These are phyloP conservation scores for Parnassius orleans DNA, from an alignment of 2,888 invertebrate species.

Conservation along the genomic window DNA sequence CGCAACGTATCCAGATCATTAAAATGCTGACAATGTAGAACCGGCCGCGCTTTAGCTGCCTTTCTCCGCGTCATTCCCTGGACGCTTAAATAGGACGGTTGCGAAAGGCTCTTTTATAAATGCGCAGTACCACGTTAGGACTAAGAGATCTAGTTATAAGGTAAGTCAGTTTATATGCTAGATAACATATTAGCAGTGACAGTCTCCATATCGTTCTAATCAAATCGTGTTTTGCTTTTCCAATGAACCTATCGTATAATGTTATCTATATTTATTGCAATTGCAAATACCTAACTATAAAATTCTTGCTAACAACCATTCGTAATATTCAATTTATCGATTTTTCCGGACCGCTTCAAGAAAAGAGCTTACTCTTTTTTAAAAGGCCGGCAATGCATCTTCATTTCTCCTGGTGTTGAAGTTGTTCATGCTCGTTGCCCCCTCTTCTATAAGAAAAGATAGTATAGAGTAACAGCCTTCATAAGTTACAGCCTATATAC, in stretches of 20 bases:
- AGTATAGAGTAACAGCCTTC: too few relatives aligned
- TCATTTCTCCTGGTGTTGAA: too few relatives aligned
- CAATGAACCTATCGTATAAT: constrained; percentile 27
- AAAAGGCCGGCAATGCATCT: too few relatives aligned
- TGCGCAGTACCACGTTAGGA: not conserved
- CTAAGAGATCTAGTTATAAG: constrained; percentile 19
- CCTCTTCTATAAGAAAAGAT: too few relatives aligned
- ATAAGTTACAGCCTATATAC: too few relatives aligned
- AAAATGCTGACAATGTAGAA: constrained; percentile 27
- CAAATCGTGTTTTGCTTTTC: constrained; percentile 12
- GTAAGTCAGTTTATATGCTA: constrained; percentile 8
- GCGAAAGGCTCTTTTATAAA: not conserved
- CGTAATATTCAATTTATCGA: too few relatives aligned
- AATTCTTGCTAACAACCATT: too few relatives aligned
- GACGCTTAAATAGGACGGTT: constrained; percentile 26
- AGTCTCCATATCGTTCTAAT: constrained; percentile 4
- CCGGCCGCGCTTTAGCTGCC: constrained; percentile 15
- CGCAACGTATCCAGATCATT: constrained; percentile 23
- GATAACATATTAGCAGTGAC: constrained; percentile 18
- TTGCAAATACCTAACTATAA: too few relatives aligned
- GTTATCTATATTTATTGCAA: not conserved
- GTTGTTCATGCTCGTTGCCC: too few relatives aligned
- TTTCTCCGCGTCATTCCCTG: constrained; percentile 11
- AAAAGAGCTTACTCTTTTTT: too few relatives aligned
- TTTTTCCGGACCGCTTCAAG: too few relatives aligned